Conservation (phyloP, 1,140 invertebrate genomes). For the Bursaphelenchus mucronatus region DNA sequence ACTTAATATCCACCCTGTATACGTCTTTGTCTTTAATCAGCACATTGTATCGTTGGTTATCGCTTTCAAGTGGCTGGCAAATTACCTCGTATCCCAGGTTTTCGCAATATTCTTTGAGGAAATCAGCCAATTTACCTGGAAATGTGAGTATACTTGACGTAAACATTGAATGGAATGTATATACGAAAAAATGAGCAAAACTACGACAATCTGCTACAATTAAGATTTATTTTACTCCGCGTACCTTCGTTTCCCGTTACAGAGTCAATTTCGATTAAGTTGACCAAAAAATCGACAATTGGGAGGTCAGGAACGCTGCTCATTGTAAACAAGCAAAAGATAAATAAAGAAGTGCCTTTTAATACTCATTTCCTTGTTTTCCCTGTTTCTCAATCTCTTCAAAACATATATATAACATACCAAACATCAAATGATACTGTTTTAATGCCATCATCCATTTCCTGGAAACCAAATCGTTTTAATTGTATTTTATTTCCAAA, state of each 20-base stretch:
- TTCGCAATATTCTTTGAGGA: not conserved
- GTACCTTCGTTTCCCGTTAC: conserved; percentile 45
- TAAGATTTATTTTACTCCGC: not conserved
- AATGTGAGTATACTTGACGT: conserved; percentile 32
- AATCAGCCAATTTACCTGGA: conserved; percentile 11
- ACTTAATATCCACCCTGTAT: not conserved
- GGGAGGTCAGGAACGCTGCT: not conserved
- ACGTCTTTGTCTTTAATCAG: not conserved
- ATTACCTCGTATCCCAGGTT: not conserved
- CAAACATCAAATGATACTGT: too few species aligned
- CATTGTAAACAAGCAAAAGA: too few species aligned
- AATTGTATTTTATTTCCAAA: too few species aligned
- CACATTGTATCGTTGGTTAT: not conserved
- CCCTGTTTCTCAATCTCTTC: too few species aligned
- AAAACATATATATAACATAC: too few species aligned
- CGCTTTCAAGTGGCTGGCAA: not conserved
- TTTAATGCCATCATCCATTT: too few species aligned
- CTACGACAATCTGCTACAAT: too few species aligned
- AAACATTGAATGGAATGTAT: conserved; percentile 15
- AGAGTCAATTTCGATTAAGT: conserved; percentile 44
- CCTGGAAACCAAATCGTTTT: too few species aligned
- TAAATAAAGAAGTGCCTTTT: too few species aligned
- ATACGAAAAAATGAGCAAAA: conserved; percentile 15
- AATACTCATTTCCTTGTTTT: too few species aligned
- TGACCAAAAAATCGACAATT: conserved; percentile 29